Base-by-base conservation (phyloP, 2,113 vertebrate species). In the Solenodon paradoxus region DNA sequence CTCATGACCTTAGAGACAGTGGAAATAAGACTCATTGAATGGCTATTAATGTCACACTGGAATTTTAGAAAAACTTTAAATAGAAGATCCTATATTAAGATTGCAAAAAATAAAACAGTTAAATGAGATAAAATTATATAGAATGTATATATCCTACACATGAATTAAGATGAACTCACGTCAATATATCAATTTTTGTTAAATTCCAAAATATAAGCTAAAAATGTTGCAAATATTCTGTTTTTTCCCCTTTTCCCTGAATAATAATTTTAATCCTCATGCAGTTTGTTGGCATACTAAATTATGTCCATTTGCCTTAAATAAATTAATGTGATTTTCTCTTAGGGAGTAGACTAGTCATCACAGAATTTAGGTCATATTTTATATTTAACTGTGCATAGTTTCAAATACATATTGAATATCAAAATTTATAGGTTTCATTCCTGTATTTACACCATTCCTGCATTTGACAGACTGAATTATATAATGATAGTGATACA, bases 381-480 rank as follows among this genome's bases (percentile, higher is more conserved):
- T 94, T 90, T 63, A 63, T 51, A n/a, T n/a, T n/a, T n/a, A 57
- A 90, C 38, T 90, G 12, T 38, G 35, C 8, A 59, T 88, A 89
- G 32, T 95, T 74, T 92, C 20, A 94, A 90, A 88, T 74, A 49
- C 19, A 19, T 45, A 79, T 68, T 95, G 61, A 90, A 55, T n/a
- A 71, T 86, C 7, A 59, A 7, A 28, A 0, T 81, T 88, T 88
- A 10, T 74, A 68, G 30, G 4, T 53, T 88, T 47, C 42, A 69
- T 5, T 77, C 9, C 22, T 83, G 3, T 19, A 55, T 75, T 87
- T 92, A 2, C 83, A 28, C 15, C n/a, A 74, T 5, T n/a, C n/a
- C n/a, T n/a, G n/a, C n/a, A 83, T 85, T 92, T 88, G 22, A 94
- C 24, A 92, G 35, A 40, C 0, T 66, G 4, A 90, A 42, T 92